phyloP scores from a whole-genome alignment of 2,797 vertebrate genomes.

The Chanos chanos region DNA sequence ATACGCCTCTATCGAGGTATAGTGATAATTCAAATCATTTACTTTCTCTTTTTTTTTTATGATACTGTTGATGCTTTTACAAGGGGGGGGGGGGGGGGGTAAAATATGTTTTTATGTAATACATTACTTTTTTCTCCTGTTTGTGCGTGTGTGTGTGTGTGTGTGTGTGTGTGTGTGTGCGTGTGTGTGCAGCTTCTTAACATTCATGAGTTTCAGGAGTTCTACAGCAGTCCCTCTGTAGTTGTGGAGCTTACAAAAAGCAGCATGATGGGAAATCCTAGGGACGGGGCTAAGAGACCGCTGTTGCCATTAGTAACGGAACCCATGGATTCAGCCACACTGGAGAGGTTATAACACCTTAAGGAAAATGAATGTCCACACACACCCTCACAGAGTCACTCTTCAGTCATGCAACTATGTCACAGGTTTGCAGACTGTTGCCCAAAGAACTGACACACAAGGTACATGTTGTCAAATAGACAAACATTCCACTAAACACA shows the following conservation, averaged over 20 bases:
- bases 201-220: slow-evolving; percentile 12
- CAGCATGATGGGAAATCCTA: too few relatives aligned
- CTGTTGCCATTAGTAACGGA: too few relatives aligned
- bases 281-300: too few relatives aligned
- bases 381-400: too few relatives aligned
- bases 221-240: background rate
- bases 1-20: slow-evolving; percentile 23
- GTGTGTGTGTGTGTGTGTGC: background rate
- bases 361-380: too few relatives aligned
- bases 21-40: background rate
- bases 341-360: too few relatives aligned
- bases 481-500: too few relatives aligned
- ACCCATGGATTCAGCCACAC: too few relatives aligned
- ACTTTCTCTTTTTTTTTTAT: background rate
- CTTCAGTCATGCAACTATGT: too few relatives aligned
- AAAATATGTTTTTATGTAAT: background rate
- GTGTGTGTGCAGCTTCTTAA: background rate
- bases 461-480: too few relatives aligned
- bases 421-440: too few relatives aligned
- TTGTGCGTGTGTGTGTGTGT: background rate
- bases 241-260: background rate
- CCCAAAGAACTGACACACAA: too few relatives aligned
- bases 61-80: background rate
- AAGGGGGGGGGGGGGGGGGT: background rate
- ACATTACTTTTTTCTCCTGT: background rate